phyloP scores from a whole-genome alignment of 37 sponge, comb jelly and placozoan genomes.

The Crambe crambe region DNA sequence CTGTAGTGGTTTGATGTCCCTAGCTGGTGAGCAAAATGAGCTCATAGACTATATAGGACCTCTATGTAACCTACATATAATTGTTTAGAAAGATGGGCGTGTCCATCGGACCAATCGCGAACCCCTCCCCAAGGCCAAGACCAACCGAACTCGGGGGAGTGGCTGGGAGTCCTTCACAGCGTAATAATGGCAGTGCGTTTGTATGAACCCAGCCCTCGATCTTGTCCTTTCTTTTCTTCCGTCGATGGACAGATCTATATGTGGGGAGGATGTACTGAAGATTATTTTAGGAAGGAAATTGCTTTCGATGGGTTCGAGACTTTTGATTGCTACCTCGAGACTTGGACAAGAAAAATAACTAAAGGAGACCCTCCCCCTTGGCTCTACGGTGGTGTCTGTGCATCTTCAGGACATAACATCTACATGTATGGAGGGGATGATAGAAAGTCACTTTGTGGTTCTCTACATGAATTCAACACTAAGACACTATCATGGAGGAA shows the following conservation, averaged over 20 bases:
- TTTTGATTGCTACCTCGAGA: neutral
- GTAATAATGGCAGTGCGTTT: neutral
- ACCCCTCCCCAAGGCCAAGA: too few relatives aligned
- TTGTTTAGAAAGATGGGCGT: too few relatives aligned
- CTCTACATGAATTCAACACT: neutral
- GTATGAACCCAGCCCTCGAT: neutral
- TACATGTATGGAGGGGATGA: neutral
- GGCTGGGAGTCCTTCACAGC: too few relatives aligned
- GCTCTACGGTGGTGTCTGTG: neutral
- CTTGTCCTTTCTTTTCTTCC: neutral
- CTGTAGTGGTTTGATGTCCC: too few relatives aligned
- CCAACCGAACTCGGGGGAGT: too few relatives aligned
- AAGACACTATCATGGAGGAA: neutral
- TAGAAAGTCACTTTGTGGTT: neutral
- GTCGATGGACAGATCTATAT: neutral
- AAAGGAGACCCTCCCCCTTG: neutral
- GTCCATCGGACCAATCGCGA: too few relatives aligned
- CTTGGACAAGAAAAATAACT: neutral
- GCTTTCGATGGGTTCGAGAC: neutral
- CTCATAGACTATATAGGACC: too few relatives aligned
- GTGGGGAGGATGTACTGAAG: neutral
- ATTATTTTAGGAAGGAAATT: too few relatives aligned
- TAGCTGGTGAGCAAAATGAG: too few relatives aligned
- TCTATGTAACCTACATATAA: too few relatives aligned
- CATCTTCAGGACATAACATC: neutral